phyloP scores from a whole-genome alignment of 2,888 invertebrate species.

The Mythimna albipuncta region DNA sequence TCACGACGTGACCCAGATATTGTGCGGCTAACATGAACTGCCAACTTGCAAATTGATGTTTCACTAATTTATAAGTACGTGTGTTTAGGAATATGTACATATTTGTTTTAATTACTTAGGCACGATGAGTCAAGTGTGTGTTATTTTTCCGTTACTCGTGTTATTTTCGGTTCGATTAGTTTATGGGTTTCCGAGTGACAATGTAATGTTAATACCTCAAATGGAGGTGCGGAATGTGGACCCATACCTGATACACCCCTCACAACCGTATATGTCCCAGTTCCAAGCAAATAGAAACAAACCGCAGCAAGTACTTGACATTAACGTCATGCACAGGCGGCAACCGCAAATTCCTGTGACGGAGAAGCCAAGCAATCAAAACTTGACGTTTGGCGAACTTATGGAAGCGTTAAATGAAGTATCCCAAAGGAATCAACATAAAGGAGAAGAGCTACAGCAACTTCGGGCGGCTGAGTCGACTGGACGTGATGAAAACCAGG shows the following conservation, averaged over 20 bases:
- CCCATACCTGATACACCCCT: slow-evolving; percentile 42
- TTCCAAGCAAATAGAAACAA: slow-evolving; percentile 46
- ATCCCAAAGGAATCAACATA: slow-evolving; percentile 58
- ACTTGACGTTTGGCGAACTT: slow-evolving; percentile 61
- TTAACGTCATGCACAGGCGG: slow-evolving; percentile 41
- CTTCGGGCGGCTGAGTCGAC: slow-evolving; percentile 60
- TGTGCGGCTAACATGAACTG: slow-evolving; percentile 69
- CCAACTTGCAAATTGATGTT: slow-evolving; percentile 70
- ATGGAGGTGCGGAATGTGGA: slow-evolving; percentile 72
- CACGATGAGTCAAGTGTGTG: slow-evolving; percentile 72
- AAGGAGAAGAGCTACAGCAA: slow-evolving; percentile 59
- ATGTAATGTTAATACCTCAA: slow-evolving; percentile 71
- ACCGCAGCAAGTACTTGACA: slow-evolving; percentile 53
- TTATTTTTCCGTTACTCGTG: slow-evolving; percentile 66
- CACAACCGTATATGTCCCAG: slow-evolving; percentile 51
- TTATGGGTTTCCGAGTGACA: slow-evolving; percentile 69
- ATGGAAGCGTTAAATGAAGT: slow-evolving; percentile 70
- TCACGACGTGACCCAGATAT: slow-evolving; percentile 72
- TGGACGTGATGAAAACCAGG: slow-evolving; percentile 51
- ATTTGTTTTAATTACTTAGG: slow-evolving; percentile 62
- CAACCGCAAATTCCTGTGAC: slow-evolving; percentile 22
- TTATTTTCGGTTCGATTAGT: slow-evolving; percentile 62
- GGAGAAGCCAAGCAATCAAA: slow-evolving; percentile 42
- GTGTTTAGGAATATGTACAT: slow-evolving; percentile 67
- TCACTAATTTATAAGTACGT: slow-evolving; percentile 64